phyloP scores from a whole-genome alignment of 1,140 invertebrate species.

The Gryon sp. region DNA sequence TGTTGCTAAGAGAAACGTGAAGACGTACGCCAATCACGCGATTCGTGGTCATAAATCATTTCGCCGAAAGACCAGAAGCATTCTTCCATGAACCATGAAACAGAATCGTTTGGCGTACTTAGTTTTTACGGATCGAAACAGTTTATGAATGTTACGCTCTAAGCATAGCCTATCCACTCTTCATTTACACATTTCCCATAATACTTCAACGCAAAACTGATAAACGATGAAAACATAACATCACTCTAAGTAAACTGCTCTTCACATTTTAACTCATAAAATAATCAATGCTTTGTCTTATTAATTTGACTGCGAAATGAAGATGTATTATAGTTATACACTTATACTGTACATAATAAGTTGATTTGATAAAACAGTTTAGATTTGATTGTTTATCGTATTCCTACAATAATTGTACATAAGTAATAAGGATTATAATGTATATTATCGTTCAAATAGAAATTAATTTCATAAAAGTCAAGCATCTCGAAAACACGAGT shows the following conservation, averaged over 20 bases:
- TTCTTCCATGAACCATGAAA: conserved; percentile 44
- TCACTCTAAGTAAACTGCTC: too few species aligned
- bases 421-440: too few species aligned
- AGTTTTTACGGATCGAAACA: conserved; percentile 28
- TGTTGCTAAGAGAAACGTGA: conserved; percentile 39
- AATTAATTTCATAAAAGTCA: too few species aligned
- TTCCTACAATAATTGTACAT: too few species aligned
- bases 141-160: conserved; percentile 38
- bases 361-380: too few species aligned
- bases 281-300: too few species aligned
- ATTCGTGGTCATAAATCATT: conserved; percentile 55
- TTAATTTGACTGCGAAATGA: too few species aligned
- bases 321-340: neutral
- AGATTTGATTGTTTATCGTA: too few species aligned
- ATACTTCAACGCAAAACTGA: conserved; percentile 3
- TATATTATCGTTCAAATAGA: too few species aligned
- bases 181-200: conserved; percentile 31
- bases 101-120: conserved; percentile 31
- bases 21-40: conserved; percentile 56
- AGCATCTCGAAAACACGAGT: too few species aligned
- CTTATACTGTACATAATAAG: too few species aligned
- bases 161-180: conserved; percentile 11
- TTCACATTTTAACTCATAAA: too few species aligned
- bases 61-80: conserved; percentile 57
- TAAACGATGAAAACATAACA: neutral